phyloP scores from a whole-genome alignment of 1,140 invertebrate genomes.

The Conopomorpha cramerella region DNA sequence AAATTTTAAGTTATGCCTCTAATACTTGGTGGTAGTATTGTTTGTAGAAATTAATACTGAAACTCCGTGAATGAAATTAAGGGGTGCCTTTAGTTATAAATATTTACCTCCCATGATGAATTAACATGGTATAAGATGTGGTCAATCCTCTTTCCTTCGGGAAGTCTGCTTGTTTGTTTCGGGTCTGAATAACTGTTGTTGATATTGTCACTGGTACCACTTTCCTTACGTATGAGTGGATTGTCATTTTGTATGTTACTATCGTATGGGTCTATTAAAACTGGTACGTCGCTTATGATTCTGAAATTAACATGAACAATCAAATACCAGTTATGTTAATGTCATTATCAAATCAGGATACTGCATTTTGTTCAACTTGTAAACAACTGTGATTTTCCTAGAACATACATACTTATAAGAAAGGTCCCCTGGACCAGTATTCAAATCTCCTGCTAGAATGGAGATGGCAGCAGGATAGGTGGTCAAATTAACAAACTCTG shows the following conservation, averaged over 20 bases:
- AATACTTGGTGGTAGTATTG: too few species aligned
- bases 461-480: conserved; percentile 76
- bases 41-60: too few species aligned
- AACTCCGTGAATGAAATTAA: too few species aligned
- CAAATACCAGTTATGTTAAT: conserved; percentile 1
- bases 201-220: conserved; percentile 78
- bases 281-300: conserved; percentile 60
- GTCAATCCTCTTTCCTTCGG: conserved; percentile 87
- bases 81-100: too few species aligned
- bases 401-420: conserved; percentile 54
- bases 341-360: too few species aligned
- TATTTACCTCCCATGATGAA: conserved; percentile 53
- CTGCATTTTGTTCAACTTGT: not conserved
- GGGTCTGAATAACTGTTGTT: conserved; percentile 81
- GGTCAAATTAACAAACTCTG: conserved; percentile 89
- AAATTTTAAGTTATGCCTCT: too few species aligned
- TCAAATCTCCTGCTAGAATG: conserved; percentile 91
- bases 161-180: conserved; percentile 58
- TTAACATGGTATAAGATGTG: conserved; percentile 79
- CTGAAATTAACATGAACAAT: too few species aligned
- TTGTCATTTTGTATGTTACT: conserved; percentile 18
- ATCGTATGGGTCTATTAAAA: conserved; percentile 51
- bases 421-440: conserved; percentile 85
- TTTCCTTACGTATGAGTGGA: conserved; percentile 11
- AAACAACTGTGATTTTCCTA: conserved; percentile 55